A percentile compares a stretch with the other conserved stretches of the same genome.
These are phyloP conservation scores for Perithous albicinctus DNA, from an alignment of 2,888 invertebrate species.

Conservation along the genomic window DNA sequence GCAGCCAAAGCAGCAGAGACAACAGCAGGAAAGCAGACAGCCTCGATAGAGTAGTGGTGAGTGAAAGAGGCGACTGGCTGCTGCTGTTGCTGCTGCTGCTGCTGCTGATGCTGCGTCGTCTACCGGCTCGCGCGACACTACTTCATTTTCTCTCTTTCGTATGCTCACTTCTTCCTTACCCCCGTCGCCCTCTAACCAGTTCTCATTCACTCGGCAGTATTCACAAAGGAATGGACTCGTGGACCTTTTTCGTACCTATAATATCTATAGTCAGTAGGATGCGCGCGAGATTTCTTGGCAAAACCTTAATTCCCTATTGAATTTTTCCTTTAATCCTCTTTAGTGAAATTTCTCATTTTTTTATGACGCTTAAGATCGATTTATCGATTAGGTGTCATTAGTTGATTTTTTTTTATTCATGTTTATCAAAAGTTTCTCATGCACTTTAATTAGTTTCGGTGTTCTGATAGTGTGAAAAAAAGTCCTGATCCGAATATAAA, in stretches of 20 bases:
- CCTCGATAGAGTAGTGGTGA: conserved; percentile 50
- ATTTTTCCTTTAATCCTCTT: neutral
- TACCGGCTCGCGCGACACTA: conserved; percentile 43
- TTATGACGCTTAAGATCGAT: too few species aligned
- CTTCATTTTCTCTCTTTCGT: conserved; percentile 51
- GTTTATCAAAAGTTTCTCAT: too few species aligned
- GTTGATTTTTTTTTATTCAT: too few species aligned
- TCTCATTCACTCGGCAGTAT: conserved; percentile 57
- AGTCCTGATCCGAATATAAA: too few species aligned
- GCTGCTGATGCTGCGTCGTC: conserved; percentile 12
- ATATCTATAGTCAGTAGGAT: conserved; percentile 10
- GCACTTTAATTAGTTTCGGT: too few species aligned
- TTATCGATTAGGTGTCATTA: too few species aligned
- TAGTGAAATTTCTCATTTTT: neutral
- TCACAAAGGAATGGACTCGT: conserved; percentile 32
- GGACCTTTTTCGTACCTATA: conserved; percentile 27
- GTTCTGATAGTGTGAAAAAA: too few species aligned
- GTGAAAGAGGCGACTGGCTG: conserved; percentile 40
- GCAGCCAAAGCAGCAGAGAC: conserved; percentile 47
- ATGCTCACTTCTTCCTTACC: conserved; percentile 28
- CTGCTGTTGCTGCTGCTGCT: conserved; percentile 7
- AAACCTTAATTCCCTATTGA: neutral
- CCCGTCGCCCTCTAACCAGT: conserved; percentile 45
- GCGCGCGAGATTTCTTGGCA: neutral
- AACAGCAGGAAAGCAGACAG: conserved; percentile 54